A percentile compares a stretch with the other conserved stretches of the same genome.
phyloP scores from a whole-genome alignment of 2,113 vertebrate species.

The Argyrosomus japonicus region DNA sequence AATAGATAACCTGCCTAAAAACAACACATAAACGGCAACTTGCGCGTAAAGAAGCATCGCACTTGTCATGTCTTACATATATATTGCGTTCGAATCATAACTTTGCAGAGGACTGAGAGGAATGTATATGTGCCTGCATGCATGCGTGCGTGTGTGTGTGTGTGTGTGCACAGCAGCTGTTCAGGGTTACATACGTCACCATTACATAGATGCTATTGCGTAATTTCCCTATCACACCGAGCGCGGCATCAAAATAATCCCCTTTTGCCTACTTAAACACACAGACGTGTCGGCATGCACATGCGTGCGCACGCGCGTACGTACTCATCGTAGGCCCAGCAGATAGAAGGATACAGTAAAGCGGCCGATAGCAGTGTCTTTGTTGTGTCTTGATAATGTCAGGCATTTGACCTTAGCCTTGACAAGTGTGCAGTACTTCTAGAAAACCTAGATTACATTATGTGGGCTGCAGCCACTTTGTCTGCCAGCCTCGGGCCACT shows the following conservation, averaged over 20 bases:
- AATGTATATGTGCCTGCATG: not conserved
- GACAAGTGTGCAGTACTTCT: conserved; percentile 70
- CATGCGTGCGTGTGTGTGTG: not conserved
- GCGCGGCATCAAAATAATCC: conserved; percentile 74
- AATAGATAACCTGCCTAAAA: conserved; percentile 6
- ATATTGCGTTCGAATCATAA: conserved; percentile 23
- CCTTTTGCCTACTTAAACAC: conserved; percentile 64
- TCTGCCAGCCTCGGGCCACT: conserved; percentile 55
- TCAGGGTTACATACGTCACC: conserved; percentile 64
- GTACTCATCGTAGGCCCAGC: conserved; percentile 6
- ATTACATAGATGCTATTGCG: conserved; percentile 65
- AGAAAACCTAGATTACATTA: conserved; percentile 75
- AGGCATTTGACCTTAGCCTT: conserved; percentile 80
- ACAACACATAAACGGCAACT: conserved; percentile 11
- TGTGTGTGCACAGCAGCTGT: conserved; percentile 54
- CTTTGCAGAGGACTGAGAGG: conserved; percentile 18
- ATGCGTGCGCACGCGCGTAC: not conserved
- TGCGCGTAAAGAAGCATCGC: conserved; percentile 8
- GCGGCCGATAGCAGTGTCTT: conserved; percentile 69
- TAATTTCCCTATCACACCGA: conserved; percentile 68
- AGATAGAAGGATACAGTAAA: conserved; percentile 53
- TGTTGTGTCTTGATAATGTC: conserved; percentile 80
- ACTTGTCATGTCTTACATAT: not conserved
- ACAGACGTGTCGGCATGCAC: conserved; percentile 26
- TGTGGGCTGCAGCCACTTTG: conserved; percentile 68